phyloP scores from a whole-genome alignment of 2,113 vertebrate species.

The Apeltes quadracus region DNA sequence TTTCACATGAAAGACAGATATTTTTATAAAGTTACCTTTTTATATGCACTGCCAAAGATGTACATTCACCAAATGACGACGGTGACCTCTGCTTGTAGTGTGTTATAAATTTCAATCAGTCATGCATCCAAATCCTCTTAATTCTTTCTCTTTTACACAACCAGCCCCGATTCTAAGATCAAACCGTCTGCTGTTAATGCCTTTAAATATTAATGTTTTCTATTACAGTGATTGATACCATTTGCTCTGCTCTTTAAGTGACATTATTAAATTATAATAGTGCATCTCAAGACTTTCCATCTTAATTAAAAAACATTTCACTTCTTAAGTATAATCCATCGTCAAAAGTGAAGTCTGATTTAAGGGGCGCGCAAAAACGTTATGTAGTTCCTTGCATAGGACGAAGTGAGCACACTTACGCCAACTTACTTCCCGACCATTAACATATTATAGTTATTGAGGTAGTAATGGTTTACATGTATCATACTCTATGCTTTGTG shows the following conservation, averaged over 20 bases:
- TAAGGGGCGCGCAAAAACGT: slow-evolving; percentile 30
- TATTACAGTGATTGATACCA: slow-evolving; percentile 1
- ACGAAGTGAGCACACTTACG: slow-evolving; percentile 44
- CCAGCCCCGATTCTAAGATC: slow-evolving; percentile 16
- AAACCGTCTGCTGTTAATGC: slow-evolving; percentile 13
- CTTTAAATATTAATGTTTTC: slow-evolving; percentile 3
- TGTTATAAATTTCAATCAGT: slow-evolving; percentile 11
- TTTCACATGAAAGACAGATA: slow-evolving; percentile 6
- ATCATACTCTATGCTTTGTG: slow-evolving; percentile 61
- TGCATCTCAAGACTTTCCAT: not conserved
- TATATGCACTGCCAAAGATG: not conserved
- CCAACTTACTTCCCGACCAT: slow-evolving; percentile 56
- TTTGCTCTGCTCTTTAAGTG: not conserved
- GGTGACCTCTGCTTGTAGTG: slow-evolving; percentile 24
- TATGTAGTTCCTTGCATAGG: slow-evolving; percentile 54
- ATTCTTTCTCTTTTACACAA: slow-evolving; percentile 14
- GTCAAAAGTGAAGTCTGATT: slow-evolving; percentile 36
- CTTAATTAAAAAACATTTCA: slow-evolving; percentile 25
- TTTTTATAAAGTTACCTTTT: slow-evolving; percentile 34
- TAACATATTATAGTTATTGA: slow-evolving; percentile 63
- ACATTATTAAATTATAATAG: not conserved
- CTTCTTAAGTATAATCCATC: slow-evolving; percentile 12
- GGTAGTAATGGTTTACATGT: slow-evolving; percentile 67
- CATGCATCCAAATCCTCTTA: slow-evolving; percentile 16
- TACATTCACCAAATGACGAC: not conserved